Base-by-base conservation (phyloP, 2,797 vertebrate genomes). In the Tachyglossus aculeatus region DNA sequence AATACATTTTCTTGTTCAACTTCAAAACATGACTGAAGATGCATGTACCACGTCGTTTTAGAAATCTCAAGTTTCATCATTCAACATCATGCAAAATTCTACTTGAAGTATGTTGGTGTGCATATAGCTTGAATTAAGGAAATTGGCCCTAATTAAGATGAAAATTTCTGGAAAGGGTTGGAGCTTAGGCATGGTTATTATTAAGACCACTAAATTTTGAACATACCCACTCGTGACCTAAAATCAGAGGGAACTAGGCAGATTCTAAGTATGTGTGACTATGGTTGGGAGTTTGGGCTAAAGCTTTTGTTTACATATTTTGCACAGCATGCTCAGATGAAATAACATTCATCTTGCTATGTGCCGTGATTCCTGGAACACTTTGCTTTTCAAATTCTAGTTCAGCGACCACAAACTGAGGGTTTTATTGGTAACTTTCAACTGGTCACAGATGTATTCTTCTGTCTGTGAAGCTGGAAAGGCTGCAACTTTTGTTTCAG, bases 401-500 rank as follows among this genome's bases (percentile, higher is more conserved):
- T n/a, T n/a, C 4, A 3, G 44, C 31, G 9, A 11, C 25, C 21
- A 32, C 31, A 67, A 62, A 11, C 10, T 43, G 44, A n/a, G 34
- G 32, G 43, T 81, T 72, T 61, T 45, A 55, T 61, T 64, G 22
- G 15, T 41, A 67, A 40, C 71, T 78, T 59, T 57, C 29, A 48
- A 25, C 6, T 31, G 5, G 7, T 3, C 34, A 10, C 24, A 58
- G 22, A 6, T 53, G 57, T 67, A 45, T 70, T 74, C 24, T 64
- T 29, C 53, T 24, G 32, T 50, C 57, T 47, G 4, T 36, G 1
- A 51, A 75, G 18, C 22, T 74, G 48, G 9, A n/a, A 80, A 62
- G 69, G 25, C 45, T 25, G 10, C 12, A 62, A 62, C 74, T 78
- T 77, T n/a, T 60, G 29, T 31, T 74, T 67, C 53, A 66, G 47